A percentile compares a stretch with the other conserved stretches of the same genome.
Conservation (phyloP, 2,888 invertebrate species). For the Zaprionus bogoriensis region DNA sequence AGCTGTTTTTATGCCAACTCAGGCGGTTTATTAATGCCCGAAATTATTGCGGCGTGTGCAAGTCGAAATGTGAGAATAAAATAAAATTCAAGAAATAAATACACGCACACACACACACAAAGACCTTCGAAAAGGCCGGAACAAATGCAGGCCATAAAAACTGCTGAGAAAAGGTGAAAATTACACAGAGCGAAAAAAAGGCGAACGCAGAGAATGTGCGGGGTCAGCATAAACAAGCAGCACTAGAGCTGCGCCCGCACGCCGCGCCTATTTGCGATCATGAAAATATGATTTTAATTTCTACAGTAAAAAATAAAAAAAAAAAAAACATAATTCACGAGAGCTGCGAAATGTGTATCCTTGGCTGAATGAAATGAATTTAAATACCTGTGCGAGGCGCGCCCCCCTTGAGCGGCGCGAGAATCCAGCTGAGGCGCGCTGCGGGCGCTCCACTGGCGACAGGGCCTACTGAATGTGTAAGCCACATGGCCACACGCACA, state of each 20-base stretch:
- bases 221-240: slow-evolving; percentile 15
- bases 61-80: slow-evolving; percentile 38
- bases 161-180: slow-evolving; percentile 57
- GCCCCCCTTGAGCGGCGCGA: too few species aligned
- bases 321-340: slow-evolving; percentile 58
- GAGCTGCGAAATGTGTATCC: slow-evolving; percentile 44
- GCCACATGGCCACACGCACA: slow-evolving; percentile 22
- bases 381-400: slow-evolving; percentile 62
- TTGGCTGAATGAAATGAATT: slow-evolving; percentile 68
- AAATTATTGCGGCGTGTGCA: slow-evolving; percentile 43
- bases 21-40: slow-evolving; percentile 57
- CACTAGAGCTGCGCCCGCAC: slow-evolving; percentile 26
- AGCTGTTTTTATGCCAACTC: slow-evolving; percentile 53
- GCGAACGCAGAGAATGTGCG: too few species aligned
- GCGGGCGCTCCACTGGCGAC: slow-evolving; percentile 44
- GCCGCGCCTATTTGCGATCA: slow-evolving; percentile 72
- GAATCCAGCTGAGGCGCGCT: slow-evolving; percentile 17
- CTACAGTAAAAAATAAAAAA: slow-evolving; percentile 51
- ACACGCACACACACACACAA: slow-evolving; percentile 2
- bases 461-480: slow-evolving; percentile 30
- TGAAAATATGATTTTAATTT: slow-evolving; percentile 76
- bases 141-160: slow-evolving; percentile 35
- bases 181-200: slow-evolving; percentile 34
- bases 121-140: slow-evolving; percentile 21
- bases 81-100: slow-evolving; percentile 18